Percentiles rank a stretch among this genome's conserved stretches.
phyloP scores from a whole-genome alignment of 2,113 vertebrate species.

The Hystrix cristata region DNA sequence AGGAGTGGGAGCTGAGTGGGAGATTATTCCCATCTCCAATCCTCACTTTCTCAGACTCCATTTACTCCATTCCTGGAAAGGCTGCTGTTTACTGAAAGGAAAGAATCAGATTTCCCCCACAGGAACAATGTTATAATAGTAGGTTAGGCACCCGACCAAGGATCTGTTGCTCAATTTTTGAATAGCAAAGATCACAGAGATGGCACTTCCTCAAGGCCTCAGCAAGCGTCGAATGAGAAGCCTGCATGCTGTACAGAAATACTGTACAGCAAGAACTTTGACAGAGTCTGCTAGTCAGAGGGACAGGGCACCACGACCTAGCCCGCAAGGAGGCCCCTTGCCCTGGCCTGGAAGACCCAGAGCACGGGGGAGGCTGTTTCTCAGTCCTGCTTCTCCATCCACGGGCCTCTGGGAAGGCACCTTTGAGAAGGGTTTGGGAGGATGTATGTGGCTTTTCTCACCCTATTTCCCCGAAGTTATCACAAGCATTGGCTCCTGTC shows the following conservation, averaged over 20 bases:
- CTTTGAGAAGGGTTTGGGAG: not conserved
- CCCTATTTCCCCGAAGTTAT: not conserved
- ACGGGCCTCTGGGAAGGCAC: not conserved
- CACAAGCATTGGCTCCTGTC: not conserved
- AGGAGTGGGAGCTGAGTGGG: accelerated
- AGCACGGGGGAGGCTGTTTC: no score
- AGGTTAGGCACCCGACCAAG: not conserved
- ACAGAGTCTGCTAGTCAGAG: not conserved
- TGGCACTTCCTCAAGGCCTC: not conserved
- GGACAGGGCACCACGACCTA: not conserved
- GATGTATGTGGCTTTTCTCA: not conserved
- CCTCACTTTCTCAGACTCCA: not conserved
- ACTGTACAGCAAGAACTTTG: not conserved
- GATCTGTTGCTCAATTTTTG: slow-evolving; percentile 35
- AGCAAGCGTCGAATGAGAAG: not conserved
- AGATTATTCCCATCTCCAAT: not conserved
- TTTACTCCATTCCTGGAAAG: slow-evolving; percentile 13
- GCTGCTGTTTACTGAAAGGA: not conserved
- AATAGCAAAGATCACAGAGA: not conserved
- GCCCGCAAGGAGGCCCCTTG: not conserved
- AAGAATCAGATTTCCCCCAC: slow-evolving; percentile 5
- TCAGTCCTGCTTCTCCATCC: not conserved
- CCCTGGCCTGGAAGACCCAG: not conserved
- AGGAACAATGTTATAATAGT: not conserved
- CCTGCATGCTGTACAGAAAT: not conserved